Conservation (phyloP, 2,113 vertebrate genomes). For the Todiramphus chloris region DNA sequence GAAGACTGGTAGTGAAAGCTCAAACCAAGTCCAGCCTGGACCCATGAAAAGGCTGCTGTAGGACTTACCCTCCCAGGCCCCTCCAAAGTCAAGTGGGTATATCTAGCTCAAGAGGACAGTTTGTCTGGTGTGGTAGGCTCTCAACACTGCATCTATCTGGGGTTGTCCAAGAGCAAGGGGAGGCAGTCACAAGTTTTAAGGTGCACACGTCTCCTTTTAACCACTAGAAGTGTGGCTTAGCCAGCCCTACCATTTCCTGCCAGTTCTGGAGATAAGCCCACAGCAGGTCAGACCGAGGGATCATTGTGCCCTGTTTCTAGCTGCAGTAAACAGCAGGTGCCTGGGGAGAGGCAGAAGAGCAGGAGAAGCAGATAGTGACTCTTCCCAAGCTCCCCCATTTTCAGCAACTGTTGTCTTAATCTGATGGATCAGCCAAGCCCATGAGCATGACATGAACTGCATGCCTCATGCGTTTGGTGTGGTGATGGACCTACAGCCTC, state of each 20-base stretch:
- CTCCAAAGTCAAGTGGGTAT: background rate
- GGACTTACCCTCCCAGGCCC: background rate
- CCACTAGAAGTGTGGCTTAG: background rate
- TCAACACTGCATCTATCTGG: accelerated
- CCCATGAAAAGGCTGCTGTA: background rate
- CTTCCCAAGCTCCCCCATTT: background rate
- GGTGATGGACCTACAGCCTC: background rate
- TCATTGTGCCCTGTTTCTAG: background rate
- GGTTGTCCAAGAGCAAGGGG: background rate
- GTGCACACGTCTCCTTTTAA: background rate
- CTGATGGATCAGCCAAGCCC: background rate
- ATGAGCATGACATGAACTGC: accelerated
- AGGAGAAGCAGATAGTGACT: background rate
- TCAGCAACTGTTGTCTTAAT: background rate
- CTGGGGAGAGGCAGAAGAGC: background rate
- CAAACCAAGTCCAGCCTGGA: background rate
- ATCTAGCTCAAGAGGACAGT: background rate
- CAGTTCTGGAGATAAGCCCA: conserved; percentile 8
- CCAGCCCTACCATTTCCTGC: background rate
- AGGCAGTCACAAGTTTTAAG: background rate
- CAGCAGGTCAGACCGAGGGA: background rate
- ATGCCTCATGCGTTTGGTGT: background rate
- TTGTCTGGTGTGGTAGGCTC: background rate
- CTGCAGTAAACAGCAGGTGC: background rate
- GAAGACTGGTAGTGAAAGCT: background rate